Percentiles rank a stretch among this genome's conserved stretches.
These are phyloP conservation scores for Drosophila suzukii DNA, from an alignment of 1,140 invertebrate genomes.

Conservation along the genomic window DNA sequence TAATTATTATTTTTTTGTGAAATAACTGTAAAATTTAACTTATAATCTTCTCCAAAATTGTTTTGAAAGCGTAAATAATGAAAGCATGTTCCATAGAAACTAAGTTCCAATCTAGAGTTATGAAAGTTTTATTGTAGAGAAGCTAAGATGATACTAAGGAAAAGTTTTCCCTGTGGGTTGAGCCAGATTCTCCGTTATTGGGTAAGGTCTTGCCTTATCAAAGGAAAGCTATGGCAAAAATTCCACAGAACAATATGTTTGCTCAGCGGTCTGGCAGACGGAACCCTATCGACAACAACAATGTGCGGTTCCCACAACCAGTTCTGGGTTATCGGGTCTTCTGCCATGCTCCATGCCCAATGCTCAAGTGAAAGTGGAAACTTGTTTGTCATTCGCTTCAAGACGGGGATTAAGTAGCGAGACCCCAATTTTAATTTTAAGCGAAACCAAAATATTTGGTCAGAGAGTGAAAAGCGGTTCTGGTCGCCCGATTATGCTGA, in stretches of 20 bases:
- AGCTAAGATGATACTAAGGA: background rate
- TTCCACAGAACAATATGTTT: constrained; percentile 30
- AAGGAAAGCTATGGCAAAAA: constrained; percentile 8
- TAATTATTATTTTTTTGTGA: too few relatives aligned
- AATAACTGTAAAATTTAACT: background rate
- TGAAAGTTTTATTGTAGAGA: background rate
- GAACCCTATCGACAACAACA: constrained; percentile 12
- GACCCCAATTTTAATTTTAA: constrained; percentile 13
- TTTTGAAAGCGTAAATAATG: too few relatives aligned
- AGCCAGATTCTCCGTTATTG: constrained; percentile 23
- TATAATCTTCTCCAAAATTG: background rate
- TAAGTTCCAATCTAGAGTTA: too few relatives aligned
- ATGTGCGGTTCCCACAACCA: constrained; percentile 33
- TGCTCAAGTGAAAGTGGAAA: constrained; percentile 40
- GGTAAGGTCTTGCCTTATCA: constrained; percentile 30
- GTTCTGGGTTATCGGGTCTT: constrained; percentile 33
- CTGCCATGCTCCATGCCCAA: constrained; percentile 2
- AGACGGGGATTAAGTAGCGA: constrained; percentile 30
- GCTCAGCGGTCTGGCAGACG: constrained; percentile 12
- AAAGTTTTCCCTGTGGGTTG: background rate
- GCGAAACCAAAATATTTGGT: constrained; percentile 42
- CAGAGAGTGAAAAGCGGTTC: constrained; percentile 7
- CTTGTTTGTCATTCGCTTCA: constrained; percentile 28
- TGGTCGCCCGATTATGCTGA: constrained; percentile 14
- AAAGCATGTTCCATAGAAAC: background rate